These are phyloP conservation scores for Proisotoma minuta DNA, from an alignment of 2,888 invertebrate species.

Conservation along the genomic window DNA sequence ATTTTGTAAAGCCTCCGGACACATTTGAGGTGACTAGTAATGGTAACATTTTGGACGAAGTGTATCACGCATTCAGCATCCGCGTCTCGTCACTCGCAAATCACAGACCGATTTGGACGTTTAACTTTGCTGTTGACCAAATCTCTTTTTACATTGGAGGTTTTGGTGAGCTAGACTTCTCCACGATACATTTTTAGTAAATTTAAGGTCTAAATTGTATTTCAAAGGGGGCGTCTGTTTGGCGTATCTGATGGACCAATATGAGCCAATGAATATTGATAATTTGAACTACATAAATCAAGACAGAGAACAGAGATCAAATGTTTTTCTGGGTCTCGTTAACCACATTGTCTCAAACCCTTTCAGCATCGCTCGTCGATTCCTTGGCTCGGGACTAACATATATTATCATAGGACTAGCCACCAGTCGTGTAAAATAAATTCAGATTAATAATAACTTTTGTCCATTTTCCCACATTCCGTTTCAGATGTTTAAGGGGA, in stretches of 20 bases:
- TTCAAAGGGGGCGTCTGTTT: neutral
- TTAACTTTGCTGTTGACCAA: slow-evolving; percentile 8
- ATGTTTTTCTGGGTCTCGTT: neutral
- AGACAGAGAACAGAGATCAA: neutral
- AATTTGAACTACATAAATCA: slow-evolving; percentile 2
- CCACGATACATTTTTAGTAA: neutral
- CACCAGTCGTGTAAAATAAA: slow-evolving; percentile 1
- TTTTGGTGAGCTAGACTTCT: too few species aligned
- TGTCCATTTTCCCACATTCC: neutral
- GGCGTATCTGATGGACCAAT: slow-evolving; percentile 2
- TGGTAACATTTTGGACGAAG: neutral
- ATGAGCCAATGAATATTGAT: slow-evolving; percentile 8
- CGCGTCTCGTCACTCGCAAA: neutral
- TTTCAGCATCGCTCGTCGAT: neutral
- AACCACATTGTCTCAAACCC: neutral
- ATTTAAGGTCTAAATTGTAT: neutral
- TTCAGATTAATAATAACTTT: slow-evolving; percentile 1
- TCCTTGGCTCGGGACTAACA: slow-evolving; percentile 14
- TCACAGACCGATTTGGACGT: slow-evolving; percentile 2
- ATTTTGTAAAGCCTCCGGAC: neutral
- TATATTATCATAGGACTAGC: slow-evolving; percentile 11
- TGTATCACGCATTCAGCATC: neutral
- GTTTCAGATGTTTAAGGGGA: neutral
- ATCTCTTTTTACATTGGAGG: slow-evolving; percentile 18
- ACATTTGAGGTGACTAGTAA: neutral